phyloP scores from a whole-genome alignment of 2,113 vertebrate species.

The Tachysurus fulvidraco region DNA sequence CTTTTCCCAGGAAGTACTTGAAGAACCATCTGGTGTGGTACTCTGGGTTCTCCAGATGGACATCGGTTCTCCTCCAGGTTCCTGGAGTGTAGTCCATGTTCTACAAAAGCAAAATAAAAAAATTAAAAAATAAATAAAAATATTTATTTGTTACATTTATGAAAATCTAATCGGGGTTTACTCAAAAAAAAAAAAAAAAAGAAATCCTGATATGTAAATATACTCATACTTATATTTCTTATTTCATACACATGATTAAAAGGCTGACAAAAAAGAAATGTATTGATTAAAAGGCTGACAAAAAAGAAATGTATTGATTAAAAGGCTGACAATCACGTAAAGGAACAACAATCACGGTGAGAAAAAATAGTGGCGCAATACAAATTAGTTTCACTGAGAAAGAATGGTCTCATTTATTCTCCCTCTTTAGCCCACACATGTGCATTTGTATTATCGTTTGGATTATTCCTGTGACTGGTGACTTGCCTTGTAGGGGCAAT shows the following conservation, averaged over 20 bases:
- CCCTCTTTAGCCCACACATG: background rate
- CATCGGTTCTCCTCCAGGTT: constrained; percentile 95
- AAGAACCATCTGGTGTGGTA: constrained; percentile 99
- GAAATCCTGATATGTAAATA: background rate
- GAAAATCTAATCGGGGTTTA: background rate
- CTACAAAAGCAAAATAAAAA: constrained; percentile 67
- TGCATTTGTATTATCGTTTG: background rate
- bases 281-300: background rate
- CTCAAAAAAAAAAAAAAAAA: background rate
- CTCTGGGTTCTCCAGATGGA: constrained; percentile 98
- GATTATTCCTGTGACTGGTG: background rate
- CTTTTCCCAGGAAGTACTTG: constrained; percentile 99
- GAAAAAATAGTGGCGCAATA: background rate
- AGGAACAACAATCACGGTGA: background rate
- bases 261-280: background rate
- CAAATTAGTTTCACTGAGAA: background rate
- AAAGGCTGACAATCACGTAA: background rate
- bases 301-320: background rate
- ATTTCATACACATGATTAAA: background rate
- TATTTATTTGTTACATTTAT: background rate
- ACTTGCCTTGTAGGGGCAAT: background rate
- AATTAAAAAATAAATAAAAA: no score
- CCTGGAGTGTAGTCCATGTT: constrained; percentile 81
- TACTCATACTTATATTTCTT: background rate
- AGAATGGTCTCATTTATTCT: background rate